A percentile compares a stretch with the other conserved stretches of the same genome.
Conservation (phyloP, 2,888 invertebrate genomes). For the Parapristionchus giblindavisi region DNA sequence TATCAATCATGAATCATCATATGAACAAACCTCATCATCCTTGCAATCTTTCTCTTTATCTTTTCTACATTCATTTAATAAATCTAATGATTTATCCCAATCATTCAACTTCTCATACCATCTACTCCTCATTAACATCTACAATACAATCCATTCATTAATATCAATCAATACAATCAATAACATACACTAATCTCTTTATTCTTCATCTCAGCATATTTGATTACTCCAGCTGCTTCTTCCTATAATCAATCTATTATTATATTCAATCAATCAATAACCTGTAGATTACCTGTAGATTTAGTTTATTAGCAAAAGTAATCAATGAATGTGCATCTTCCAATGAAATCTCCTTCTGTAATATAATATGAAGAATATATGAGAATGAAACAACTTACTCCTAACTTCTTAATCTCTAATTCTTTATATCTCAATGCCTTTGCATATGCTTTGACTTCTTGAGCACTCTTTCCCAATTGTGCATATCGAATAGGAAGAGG, state of each 20-base stretch:
- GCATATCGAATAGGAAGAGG: slow-evolving; percentile 88
- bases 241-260: slow-evolving; percentile 5
- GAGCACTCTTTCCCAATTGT: slow-evolving; percentile 88
- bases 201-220: neutral
- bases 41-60: slow-evolving; percentile 31
- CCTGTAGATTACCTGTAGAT: slow-evolving; percentile 79
- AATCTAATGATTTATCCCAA: slow-evolving; percentile 92
- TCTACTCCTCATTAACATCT: slow-evolving; percentile 77
- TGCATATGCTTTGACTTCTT: slow-evolving; percentile 87
- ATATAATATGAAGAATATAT: too few relatives aligned
- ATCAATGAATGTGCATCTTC: slow-evolving; percentile 76
- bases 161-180: neutral
- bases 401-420: slow-evolving; percentile 50
- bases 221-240: slow-evolving; percentile 24
- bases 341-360: neutral
- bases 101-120: slow-evolving; percentile 99
- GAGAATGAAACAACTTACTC: too few relatives aligned
- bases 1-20: neutral
- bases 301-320: slow-evolving; percentile 93
- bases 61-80: slow-evolving; percentile 80
- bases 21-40: neutral
- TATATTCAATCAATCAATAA: neutral
- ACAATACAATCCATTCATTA: neutral
- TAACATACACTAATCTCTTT: neutral
- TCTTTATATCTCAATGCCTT: slow-evolving; percentile 84